These are phyloP conservation scores for Lycocorax pyrrhopterus DNA, from an alignment of 2,113 vertebrate genomes.

Conservation along the genomic window DNA sequence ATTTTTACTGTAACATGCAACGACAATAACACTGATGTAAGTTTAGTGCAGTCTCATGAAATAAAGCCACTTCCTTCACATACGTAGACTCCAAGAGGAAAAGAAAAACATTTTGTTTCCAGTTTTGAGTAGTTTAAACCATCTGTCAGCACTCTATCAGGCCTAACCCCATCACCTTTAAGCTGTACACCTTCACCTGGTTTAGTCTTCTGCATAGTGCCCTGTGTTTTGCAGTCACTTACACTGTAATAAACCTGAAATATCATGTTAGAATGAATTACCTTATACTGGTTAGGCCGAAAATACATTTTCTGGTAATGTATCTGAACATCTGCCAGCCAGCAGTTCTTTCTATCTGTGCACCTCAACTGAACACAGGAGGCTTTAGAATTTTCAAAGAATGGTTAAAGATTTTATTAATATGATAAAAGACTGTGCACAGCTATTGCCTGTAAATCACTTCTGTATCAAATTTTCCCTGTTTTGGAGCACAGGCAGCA, in stretches of 20 bases:
- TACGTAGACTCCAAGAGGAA: background rate
- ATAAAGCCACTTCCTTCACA: background rate
- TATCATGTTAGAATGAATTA: slow-evolving; percentile 32
- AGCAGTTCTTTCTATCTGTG: slow-evolving; percentile 4
- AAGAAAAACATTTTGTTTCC: background rate
- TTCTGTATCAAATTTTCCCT: slow-evolving; percentile 11
- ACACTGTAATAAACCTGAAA: slow-evolving; percentile 37
- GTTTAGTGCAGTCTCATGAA: background rate
- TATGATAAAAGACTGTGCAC: slow-evolving; percentile 41
- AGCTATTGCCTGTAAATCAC: slow-evolving; percentile 62
- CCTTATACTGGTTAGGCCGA: slow-evolving; percentile 33
- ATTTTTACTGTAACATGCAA: background rate
- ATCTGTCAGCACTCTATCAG: background rate
- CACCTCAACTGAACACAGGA: background rate
- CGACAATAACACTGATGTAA: background rate
- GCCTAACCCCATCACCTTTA: background rate
- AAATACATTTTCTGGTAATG: slow-evolving; percentile 63
- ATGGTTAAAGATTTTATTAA: slow-evolving; percentile 59
- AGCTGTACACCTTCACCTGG: background rate
- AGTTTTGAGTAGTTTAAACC: background rate
- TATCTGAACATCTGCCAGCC: slow-evolving; percentile 52
- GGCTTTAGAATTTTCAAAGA: slow-evolving; percentile 44
- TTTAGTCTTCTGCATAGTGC: background rate
- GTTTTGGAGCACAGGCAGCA: slow-evolving; percentile 13
- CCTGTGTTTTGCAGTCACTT: background rate